phyloP scores from a whole-genome alignment of 2,888 invertebrate species.

The Euplagia quadripunctaria region DNA sequence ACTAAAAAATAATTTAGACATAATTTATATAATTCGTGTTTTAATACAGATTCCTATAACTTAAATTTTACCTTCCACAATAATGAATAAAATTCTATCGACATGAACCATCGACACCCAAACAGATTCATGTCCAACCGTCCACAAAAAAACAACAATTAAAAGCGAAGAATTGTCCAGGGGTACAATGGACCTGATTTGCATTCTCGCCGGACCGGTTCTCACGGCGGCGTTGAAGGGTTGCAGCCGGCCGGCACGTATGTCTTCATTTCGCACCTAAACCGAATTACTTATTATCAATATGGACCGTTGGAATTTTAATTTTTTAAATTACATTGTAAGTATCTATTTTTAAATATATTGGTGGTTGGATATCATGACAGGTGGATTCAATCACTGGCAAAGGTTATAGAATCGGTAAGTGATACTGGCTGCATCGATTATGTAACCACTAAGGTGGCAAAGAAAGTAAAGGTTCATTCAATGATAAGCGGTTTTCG shows the following conservation, averaged over 20 bases:
- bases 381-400: too few relatives aligned
- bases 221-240: conserved; percentile 68
- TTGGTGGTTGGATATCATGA: not conserved
- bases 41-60: not conserved
- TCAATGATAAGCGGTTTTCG: too few relatives aligned
- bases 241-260: conserved; percentile 54
- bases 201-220: conserved; percentile 80
- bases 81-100: conserved; percentile 32
- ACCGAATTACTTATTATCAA: conserved; percentile 11
- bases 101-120: conserved; percentile 44
- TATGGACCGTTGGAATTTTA: conserved; percentile 14
- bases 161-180: conserved; percentile 79
- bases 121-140: conserved; percentile 47
- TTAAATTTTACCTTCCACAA: not conserved
- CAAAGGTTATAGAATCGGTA: too few relatives aligned
- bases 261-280: conserved; percentile 57
- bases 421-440: too few relatives aligned
- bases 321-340: not conserved
- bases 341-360: not conserved
- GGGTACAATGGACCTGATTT: conserved; percentile 77
- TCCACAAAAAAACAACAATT: conserved; percentile 64
- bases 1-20: too few relatives aligned
- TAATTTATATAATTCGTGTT: too few relatives aligned
- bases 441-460: too few relatives aligned
- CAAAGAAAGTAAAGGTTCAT: too few relatives aligned